Evolutionary conservation across 2,888 invertebrate species (phyloP).

Genomic region (Drosophila mimica): DNA sequence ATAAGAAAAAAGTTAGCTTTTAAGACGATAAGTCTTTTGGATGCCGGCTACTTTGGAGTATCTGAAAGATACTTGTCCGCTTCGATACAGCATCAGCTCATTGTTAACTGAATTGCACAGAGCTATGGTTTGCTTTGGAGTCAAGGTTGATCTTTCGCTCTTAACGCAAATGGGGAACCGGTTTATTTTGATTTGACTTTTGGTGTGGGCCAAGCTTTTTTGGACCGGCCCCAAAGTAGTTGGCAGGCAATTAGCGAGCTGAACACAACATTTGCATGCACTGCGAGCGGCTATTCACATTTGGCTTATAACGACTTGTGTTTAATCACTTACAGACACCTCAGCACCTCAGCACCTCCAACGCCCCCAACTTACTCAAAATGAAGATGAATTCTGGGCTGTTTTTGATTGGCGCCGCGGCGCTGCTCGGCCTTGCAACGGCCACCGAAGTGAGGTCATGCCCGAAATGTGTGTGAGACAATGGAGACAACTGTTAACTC

Average conservation of each 20-base stretch:
- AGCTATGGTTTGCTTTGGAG: slow-evolving; percentile 40
- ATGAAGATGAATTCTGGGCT: slow-evolving; percentile 60
- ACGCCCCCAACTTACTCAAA: background rate
- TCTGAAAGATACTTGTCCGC: slow-evolving; percentile 11
- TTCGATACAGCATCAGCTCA: slow-evolving; percentile 1
- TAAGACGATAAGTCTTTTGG: background rate
- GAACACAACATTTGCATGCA: slow-evolving; percentile 20
- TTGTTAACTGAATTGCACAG: slow-evolving; percentile 14
- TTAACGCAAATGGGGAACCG: slow-evolving; percentile 47
- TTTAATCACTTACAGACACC: background rate
- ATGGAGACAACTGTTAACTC: too few relatives aligned
- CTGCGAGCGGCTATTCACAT: background rate
- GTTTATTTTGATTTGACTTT: slow-evolving; percentile 38
- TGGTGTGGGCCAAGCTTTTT: slow-evolving; percentile 20
- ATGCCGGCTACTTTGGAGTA: background rate
- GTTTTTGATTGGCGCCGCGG: slow-evolving; percentile 50
- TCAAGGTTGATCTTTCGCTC: slow-evolving; percentile 69
- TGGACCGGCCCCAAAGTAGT: slow-evolving; percentile 38
- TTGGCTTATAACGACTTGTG: background rate
- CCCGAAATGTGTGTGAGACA: slow-evolving; percentile 72
- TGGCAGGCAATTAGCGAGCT: slow-evolving; percentile 50
- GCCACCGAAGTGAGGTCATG: slow-evolving; percentile 76
- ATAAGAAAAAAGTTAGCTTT: background rate
- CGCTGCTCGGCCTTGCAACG: slow-evolving; percentile 44
- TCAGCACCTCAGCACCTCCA: background rate